Evolutionary conservation across 30 jellyfish, hydroid and myxozoan species (phyloP), one percentile per base, ranked within the genome.

Genomic region (Hydractinia symbiolongicarpus): DNA sequence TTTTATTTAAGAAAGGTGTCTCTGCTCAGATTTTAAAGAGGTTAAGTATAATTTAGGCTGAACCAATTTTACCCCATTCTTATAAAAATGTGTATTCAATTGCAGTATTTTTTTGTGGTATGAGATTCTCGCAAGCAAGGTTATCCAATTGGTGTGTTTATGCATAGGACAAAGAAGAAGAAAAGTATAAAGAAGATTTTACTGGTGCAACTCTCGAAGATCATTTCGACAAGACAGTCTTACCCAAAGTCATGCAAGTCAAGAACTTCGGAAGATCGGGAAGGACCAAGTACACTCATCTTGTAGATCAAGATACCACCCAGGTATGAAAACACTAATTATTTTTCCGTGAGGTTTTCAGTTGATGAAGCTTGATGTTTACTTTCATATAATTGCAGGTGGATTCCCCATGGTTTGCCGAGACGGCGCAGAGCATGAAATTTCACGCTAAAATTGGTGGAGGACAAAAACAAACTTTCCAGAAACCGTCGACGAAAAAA

Each of bases 261-360:
- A 94, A 94, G 81, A 94, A 94, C 72, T 94, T 94, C 76, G 99
- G 99, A 56, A 84, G 96, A 55, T 90, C 99, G 50, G 99, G 99
- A 50, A 94, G 99, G 14, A 94, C 99, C 14, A 94, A 94, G 76
- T 94, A 94, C 82, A 94, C 99, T 14, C 99, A 94, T 84, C 83
- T 94, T 17, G 95, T 89, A 19, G 99, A 94, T 72, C 99, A 94
- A 73, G 99, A 94, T 70, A 89, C 99, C 1, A 75, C 99, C 5
- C 82, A 86, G 91, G 99, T 94, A 64, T 50, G 15, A 64, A 64
- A 6, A 7, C 9, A 7, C 74, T 30, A 1, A 30, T 30, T 30
- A 30, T 30, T 30, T 30, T 30, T 30, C 44, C 44, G 44, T 30
- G 44, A 30, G 44, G 2, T 30, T 0, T 30, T 30, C 44, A 2